Evolutionary conservation across 1,140 invertebrate species (phyloP).

Genomic region (Apolygus lucorum): DNA sequence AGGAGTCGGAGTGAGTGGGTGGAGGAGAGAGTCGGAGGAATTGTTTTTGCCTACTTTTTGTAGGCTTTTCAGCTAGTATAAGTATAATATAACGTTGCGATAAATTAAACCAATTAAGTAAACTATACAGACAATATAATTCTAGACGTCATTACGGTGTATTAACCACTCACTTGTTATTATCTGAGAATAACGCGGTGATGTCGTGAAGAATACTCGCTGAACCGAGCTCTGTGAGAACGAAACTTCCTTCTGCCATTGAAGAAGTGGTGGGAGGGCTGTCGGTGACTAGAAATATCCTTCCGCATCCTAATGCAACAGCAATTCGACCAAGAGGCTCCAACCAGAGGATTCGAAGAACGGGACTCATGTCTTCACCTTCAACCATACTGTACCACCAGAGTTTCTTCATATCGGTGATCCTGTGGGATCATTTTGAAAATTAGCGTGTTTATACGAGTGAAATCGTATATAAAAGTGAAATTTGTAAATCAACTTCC

Average conservation of each 20-base stretch:
- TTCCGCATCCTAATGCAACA: conserved; percentile 60
- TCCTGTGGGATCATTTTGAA: too few species aligned
- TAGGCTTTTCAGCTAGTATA: too few species aligned
- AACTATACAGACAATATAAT: too few species aligned
- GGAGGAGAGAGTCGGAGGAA: too few species aligned
- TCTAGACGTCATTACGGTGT: too few species aligned
- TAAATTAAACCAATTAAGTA: too few species aligned
- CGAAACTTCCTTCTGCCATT: conserved; percentile 59
- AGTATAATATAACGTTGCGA: too few species aligned
- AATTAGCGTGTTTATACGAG: too few species aligned
- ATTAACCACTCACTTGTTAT: conserved; percentile 40
- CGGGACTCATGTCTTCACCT: conserved; percentile 41
- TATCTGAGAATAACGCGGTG: conserved; percentile 43
- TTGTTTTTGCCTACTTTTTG: too few species aligned
- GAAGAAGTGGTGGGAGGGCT: conserved; percentile 50
- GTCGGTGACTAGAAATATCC: conserved; percentile 60
- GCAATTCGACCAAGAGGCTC: conserved; percentile 58
- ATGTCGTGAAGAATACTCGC: conserved; percentile 52
- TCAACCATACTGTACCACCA: conserved; percentile 48
- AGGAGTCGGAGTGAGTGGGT: too few species aligned
- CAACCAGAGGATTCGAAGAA: conserved; percentile 49
- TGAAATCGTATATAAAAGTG: too few species aligned
- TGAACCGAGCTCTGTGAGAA: conserved; percentile 64
- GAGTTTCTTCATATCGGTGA: conserved; percentile 21
- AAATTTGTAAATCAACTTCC: too few species aligned